phyloP scores from a whole-genome alignment of 1,140 invertebrate species.

The Bombus consobrinus region DNA sequence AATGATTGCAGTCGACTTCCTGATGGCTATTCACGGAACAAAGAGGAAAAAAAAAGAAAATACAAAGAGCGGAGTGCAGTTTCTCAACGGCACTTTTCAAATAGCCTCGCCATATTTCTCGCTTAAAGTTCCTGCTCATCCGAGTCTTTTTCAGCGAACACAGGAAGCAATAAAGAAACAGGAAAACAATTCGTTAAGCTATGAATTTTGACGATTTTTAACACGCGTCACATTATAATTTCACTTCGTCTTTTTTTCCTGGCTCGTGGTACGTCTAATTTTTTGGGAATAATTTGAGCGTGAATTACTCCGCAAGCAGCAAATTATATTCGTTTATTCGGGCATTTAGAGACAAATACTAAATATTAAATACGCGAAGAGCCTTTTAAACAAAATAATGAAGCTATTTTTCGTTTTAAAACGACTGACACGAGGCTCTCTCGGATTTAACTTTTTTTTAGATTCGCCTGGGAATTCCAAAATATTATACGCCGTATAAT shows the following conservation, averaged over 20 bases:
- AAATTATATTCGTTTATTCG: neutral
- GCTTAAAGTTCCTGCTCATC: neutral
- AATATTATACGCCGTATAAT: neutral
- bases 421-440: too few relatives aligned
- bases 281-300: neutral
- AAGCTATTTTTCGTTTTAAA: too few relatives aligned
- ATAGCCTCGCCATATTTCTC: conserved; percentile 3
- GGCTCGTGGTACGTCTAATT: neutral
- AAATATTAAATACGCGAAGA: too few relatives aligned
- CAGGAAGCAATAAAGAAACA: neutral
- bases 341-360: too few relatives aligned
- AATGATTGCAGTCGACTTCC: conserved; percentile 51
- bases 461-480: neutral
- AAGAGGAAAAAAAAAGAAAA: neutral
- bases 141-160: neutral
- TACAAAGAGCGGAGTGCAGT: conserved; percentile 4
- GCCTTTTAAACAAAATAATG: too few relatives aligned
- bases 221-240: neutral
- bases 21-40: conserved; percentile 38
- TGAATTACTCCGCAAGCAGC: neutral
- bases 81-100: conserved; percentile 20
- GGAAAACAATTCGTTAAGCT: neutral
- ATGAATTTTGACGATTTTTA: neutral
- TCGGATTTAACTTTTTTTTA: too few relatives aligned
- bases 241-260: neutral